Evolutionary conservation across 2,797 vertebrate genomes (phyloP).

Genomic region (Amniataba percoides): DNA sequence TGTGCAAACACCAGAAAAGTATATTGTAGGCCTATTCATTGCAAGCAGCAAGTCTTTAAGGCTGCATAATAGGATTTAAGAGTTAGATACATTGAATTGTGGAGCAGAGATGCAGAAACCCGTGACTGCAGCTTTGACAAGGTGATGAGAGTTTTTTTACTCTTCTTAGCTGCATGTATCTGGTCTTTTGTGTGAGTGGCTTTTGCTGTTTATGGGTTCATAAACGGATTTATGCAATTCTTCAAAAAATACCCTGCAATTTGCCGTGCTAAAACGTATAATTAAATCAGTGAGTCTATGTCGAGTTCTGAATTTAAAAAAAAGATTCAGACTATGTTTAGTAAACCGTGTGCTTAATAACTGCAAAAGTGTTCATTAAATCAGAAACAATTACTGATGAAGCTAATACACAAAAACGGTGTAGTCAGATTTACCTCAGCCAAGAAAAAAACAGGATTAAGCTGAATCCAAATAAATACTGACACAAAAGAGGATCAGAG

Average conservation of each 20-base stretch:
- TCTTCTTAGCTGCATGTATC: constrained; percentile 25
- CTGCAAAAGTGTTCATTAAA: background rate
- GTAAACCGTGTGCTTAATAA: too few species aligned
- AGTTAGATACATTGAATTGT: constrained; percentile 46
- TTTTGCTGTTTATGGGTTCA: constrained; percentile 33
- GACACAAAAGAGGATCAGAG: background rate
- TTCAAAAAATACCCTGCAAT: background rate
- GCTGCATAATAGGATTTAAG: constrained; percentile 64
- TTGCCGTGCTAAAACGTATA: background rate
- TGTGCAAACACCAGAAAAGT: constrained; percentile 63
- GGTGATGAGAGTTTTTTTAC: constrained; percentile 41
- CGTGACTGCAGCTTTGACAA: constrained; percentile 55
- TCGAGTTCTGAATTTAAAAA: background rate
- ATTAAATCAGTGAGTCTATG: background rate
- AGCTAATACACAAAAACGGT: background rate
- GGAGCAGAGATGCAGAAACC: constrained; percentile 41
- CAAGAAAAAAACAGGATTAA: background rate
- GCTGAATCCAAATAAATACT: background rate
- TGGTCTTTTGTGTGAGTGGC: constrained; percentile 22
- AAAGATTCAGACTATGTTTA: background rate
- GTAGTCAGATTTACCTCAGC: background rate
- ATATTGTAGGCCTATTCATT: constrained; percentile 70
- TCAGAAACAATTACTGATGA: background rate
- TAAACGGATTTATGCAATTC: constrained; percentile 13
- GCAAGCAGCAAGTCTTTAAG: constrained; percentile 58